Conservation (phyloP, 2,113 vertebrate species). For the Scartelaos histophorus region DNA sequence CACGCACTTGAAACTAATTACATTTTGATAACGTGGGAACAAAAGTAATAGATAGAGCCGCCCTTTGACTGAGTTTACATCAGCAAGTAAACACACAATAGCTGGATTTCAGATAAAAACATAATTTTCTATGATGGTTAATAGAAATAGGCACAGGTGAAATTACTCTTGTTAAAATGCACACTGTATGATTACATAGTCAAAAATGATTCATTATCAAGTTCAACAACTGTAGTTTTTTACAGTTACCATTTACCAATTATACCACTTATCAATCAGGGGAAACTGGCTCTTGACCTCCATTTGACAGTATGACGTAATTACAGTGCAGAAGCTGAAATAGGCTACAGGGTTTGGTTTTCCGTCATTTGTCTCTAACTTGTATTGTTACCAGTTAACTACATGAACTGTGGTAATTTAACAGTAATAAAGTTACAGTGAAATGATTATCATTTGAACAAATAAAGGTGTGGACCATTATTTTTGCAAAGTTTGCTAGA, state of each 20-base stretch:
- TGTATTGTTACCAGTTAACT: neutral
- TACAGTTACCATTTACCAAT: too few relatives aligned
- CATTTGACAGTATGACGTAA: neutral
- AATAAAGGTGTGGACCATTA: constrained; percentile 3
- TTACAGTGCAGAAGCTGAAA: neutral
- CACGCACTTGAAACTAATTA: constrained; percentile 45
- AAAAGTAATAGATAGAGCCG: constrained; percentile 23
- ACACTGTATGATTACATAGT: neutral
- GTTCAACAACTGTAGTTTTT: neutral
- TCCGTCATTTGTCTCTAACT: neutral
- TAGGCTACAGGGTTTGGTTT: too few relatives aligned
- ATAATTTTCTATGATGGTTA: neutral
- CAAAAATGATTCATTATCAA: neutral
- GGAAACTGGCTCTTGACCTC: neutral
- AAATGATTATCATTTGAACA: neutral
- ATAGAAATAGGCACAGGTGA: neutral
- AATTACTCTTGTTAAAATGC: neutral
- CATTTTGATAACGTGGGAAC: constrained; percentile 12
- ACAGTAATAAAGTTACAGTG: neutral
- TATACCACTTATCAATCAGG: too few relatives aligned
- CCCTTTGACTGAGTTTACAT: constrained; percentile 44
- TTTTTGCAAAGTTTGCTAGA: neutral
- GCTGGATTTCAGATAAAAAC: neutral
- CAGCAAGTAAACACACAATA: neutral
- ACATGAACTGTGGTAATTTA: neutral